phyloP scores from a whole-genome alignment of 2,797 vertebrate species.

The Siniperca scherzeri region DNA sequence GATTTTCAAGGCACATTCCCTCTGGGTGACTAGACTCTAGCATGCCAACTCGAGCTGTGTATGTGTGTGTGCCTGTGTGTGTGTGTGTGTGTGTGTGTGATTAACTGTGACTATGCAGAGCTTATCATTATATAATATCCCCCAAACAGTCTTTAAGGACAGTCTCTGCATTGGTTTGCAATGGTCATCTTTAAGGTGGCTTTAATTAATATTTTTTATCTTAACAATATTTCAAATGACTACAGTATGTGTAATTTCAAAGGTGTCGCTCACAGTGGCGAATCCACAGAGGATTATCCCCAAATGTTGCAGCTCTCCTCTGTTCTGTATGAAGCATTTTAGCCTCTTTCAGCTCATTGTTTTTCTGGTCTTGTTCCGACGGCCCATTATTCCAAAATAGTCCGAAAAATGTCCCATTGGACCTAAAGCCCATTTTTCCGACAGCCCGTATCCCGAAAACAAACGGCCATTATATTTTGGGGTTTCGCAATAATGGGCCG shows the following conservation, averaged over 20 bases:
- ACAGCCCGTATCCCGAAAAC: too few species aligned
- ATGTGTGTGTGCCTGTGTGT: slow-evolving; percentile 37
- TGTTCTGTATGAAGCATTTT: neutral
- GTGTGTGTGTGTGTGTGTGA: slow-evolving; percentile 37
- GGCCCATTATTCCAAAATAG: too few species aligned
- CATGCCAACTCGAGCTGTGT: slow-evolving; percentile 52
- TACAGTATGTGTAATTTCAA: neutral
- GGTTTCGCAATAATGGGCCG: too few species aligned
- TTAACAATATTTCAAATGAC: neutral
- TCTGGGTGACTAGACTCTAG: slow-evolving; percentile 50
- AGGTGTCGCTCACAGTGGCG: neutral
- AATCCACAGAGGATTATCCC: too few species aligned
- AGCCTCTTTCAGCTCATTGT: neutral
- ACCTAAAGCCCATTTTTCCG: too few species aligned
- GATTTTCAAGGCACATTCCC: slow-evolving; percentile 76
- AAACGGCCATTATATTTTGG: too few species aligned
- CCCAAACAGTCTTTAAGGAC: neutral
- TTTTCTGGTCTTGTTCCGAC: too few species aligned
- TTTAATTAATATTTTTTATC: neutral
- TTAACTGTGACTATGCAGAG: slow-evolving; percentile 29
- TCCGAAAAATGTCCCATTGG: too few species aligned
- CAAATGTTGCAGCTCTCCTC: neutral
- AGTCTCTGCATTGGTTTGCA: neutral
- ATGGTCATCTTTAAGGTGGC: neutral
- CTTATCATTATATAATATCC: slow-evolving; percentile 22